These are phyloP conservation scores for Rhodinocichla rosea DNA, from an alignment of 2,113 vertebrate species.

Conservation along the genomic window DNA sequence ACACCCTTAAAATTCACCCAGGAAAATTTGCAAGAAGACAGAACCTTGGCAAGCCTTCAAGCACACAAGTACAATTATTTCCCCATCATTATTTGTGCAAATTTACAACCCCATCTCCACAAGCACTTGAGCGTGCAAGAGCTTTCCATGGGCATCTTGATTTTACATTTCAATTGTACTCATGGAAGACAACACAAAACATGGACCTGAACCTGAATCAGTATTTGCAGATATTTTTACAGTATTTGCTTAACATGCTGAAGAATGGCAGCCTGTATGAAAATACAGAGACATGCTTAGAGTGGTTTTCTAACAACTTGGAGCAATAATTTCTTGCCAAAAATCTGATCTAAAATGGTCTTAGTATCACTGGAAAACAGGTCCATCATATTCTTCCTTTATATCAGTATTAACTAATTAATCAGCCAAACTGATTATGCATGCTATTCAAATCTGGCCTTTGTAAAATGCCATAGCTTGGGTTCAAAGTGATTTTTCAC, in stretches of 20 bases:
- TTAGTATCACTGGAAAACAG: background rate
- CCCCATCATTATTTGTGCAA: background rate
- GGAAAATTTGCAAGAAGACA: background rate
- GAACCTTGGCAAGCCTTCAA: background rate
- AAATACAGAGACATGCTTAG: background rate
- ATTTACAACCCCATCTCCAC: background rate
- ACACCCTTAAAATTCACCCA: background rate
- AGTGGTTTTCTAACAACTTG: background rate
- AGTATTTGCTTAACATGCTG: background rate
- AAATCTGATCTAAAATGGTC: background rate
- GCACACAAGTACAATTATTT: background rate
- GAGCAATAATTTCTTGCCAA: background rate
- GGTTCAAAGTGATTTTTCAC: background rate
- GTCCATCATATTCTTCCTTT: background rate
- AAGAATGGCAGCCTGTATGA: background rate
- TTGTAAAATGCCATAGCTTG: conserved; percentile 15
- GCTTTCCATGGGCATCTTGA: background rate
- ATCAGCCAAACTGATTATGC: background rate
- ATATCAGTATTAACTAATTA: background rate
- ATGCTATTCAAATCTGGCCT: background rate
- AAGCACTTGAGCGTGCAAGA: background rate
- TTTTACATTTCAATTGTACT: background rate
- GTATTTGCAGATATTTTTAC: background rate
- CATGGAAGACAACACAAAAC: background rate
- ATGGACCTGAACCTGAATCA: background rate